These are phyloP conservation scores for Xenopus petersii DNA, from an alignment of 2,797 vertebrate genomes.

Conservation along the genomic window DNA sequence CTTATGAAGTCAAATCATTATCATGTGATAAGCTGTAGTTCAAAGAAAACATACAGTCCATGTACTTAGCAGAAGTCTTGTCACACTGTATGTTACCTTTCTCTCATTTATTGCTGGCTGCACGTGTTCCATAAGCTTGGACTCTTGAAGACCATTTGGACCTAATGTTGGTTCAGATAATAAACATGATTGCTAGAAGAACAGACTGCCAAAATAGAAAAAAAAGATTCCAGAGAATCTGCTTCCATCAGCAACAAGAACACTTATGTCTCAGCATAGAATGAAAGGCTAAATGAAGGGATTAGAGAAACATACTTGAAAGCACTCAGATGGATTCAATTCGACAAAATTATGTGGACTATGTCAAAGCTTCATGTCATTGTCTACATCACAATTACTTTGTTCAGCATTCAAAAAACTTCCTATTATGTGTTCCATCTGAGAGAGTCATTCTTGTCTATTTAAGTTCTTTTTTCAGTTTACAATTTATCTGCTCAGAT, in stretches of 20 bases:
- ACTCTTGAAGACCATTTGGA: neutral
- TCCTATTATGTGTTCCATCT: constrained; percentile 47
- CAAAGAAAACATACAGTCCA: neutral
- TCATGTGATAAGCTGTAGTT: neutral
- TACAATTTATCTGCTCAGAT: constrained; percentile 52
- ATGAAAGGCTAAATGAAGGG: constrained; percentile 51
- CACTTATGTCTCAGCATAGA: constrained; percentile 26
- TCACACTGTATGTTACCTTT: neutral
- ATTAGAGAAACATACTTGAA: constrained; percentile 53
- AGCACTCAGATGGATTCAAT: constrained; percentile 52
- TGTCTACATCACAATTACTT: constrained; percentile 52
- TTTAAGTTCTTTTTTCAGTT: constrained; percentile 44
- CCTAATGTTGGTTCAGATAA: neutral
- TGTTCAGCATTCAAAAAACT: constrained; percentile 53
- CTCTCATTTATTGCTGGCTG: neutral
- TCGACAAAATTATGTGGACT: constrained; percentile 47
- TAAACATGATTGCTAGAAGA: constrained; percentile 4
- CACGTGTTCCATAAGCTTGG: neutral
- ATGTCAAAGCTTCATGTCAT: constrained; percentile 50
- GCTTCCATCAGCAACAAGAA: constrained; percentile 35
- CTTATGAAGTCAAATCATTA: neutral
- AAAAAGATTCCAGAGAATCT: constrained; percentile 12
- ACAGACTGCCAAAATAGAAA: neutral
- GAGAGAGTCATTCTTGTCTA: constrained; percentile 38
- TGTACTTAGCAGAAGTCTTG: neutral